phyloP scores from a whole-genome alignment of 2,797 vertebrate genomes.

The Rhinichthys osculus region DNA sequence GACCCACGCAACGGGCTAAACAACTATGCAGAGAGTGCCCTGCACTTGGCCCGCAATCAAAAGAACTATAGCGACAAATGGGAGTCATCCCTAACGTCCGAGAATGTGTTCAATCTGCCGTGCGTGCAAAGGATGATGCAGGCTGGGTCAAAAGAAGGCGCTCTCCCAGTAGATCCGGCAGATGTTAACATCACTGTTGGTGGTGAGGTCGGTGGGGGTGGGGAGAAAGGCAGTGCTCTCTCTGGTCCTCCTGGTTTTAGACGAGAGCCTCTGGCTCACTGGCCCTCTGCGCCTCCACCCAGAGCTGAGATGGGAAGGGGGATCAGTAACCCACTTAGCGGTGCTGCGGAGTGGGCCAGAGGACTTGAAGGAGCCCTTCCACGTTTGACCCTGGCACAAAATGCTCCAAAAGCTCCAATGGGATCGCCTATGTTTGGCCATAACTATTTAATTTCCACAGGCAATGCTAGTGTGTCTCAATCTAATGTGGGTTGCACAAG shows the following conservation, averaged over 20 bases:
- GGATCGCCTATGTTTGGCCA: constrained; percentile 69
- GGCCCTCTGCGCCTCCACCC: constrained; percentile 53
- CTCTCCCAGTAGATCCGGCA: constrained; percentile 72
- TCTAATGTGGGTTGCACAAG: constrained; percentile 47
- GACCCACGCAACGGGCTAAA: constrained; percentile 86
- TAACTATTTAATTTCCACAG: constrained; percentile 54
- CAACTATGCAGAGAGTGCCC: constrained; percentile 90
- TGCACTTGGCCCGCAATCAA: constrained; percentile 88
- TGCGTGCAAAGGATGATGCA: constrained; percentile 83
- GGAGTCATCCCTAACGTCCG: constrained; percentile 87
- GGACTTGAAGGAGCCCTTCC: constrained; percentile 51
- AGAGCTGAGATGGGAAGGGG: constrained; percentile 56
- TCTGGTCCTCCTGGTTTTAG: constrained; percentile 42
- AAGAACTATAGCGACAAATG: constrained; percentile 90
- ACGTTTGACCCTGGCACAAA: constrained; percentile 45
- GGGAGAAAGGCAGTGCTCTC: constrained; percentile 63
- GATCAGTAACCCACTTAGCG: constrained; percentile 29
- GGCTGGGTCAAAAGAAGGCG: constrained; percentile 60
- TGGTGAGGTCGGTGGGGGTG: constrained; percentile 67
- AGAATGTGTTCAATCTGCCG: constrained; percentile 83
- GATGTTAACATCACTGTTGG: constrained; percentile 74
- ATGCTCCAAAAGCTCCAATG: constrained; percentile 61
- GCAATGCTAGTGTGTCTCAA: constrained; percentile 41
- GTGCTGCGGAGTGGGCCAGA: constrained; percentile 57
- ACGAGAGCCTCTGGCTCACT: constrained; percentile 60